Conservation (phyloP, 2,888 invertebrate species). For the Serripes groenlandicus region DNA sequence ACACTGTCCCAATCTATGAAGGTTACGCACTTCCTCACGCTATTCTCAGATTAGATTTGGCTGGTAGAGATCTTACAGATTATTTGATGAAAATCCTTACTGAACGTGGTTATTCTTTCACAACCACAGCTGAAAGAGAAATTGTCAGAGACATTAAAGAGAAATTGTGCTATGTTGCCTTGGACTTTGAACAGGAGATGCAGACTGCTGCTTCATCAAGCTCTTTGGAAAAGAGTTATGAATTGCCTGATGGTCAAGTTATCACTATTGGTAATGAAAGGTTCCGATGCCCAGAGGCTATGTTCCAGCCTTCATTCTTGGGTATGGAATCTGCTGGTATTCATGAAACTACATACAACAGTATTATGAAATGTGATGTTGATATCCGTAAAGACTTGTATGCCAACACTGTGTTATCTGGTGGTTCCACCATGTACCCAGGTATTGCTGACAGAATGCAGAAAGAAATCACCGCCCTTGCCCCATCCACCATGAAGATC, state of each 20-base stretch:
- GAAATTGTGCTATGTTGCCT: conserved; percentile 96
- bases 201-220: conserved; percentile 83
- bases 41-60: conserved; percentile 72
- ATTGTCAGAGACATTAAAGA: conserved; percentile 98
- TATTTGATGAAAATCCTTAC: conserved; percentile 87
- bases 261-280: conserved; percentile 77
- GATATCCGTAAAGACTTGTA: conserved; percentile 81
- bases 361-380: conserved; percentile 82
- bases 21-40: conserved; percentile 88
- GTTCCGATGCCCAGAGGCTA: conserved; percentile 84
- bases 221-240: conserved; percentile 73
- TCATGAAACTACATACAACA: conserved; percentile 80
- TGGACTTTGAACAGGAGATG: conserved; percentile 98
- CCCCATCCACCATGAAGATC: conserved; percentile 90
- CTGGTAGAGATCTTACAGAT: conserved; percentile 83
- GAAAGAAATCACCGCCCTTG: conserved; percentile 97
- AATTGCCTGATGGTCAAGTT: conserved; percentile 78
- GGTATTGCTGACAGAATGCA: conserved; percentile 99
- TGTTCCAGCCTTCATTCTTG: conserved; percentile 86
- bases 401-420: conserved; percentile 91
- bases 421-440: conserved; percentile 98
- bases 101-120: conserved; percentile 87
- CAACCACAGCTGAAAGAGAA: conserved; percentile 89
- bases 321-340: conserved; percentile 81
- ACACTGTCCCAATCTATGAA: conserved; percentile 92